Evolutionary conservation across 2,797 vertebrate species (phyloP).

Genomic region (Geotrypetes seraphini): DNA sequence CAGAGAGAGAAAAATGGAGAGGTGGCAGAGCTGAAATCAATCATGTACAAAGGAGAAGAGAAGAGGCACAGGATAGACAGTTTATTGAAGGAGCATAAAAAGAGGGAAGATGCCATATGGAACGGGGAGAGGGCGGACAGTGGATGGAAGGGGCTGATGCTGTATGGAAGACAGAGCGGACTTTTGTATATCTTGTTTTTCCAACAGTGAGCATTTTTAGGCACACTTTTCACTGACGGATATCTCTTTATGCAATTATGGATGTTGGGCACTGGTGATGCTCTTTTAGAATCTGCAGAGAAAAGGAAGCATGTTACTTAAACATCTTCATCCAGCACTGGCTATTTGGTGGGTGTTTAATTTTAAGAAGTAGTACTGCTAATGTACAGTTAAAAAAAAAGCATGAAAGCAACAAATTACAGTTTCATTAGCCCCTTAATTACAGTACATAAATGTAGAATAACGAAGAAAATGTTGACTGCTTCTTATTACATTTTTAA

Average conservation of each 20-base stretch:
- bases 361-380: conserved; percentile 66
- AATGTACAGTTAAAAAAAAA: conserved; percentile 62
- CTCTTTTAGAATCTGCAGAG: conserved; percentile 94
- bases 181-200: conserved; percentile 99
- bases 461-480: conserved; percentile 61
- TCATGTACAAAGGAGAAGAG: too few species aligned
- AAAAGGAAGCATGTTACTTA: conserved; percentile 86
- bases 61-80: too few species aligned
- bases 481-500: conserved; percentile 72
- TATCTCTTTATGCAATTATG: conserved; percentile 99
- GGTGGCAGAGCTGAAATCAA: too few species aligned
- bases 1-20: too few species aligned
- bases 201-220: conserved; percentile 99
- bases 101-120: too few species aligned
- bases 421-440: conserved; percentile 60
- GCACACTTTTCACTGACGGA: conserved; percentile 99
- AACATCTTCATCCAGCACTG: conserved; percentile 84
- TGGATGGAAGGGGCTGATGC: too few species aligned
- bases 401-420: conserved; percentile 68
- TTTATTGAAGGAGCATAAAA: too few species aligned
- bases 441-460: conserved; percentile 55
- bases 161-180: too few species aligned
- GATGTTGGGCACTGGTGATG: conserved; percentile 91
- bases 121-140: too few species aligned
- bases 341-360: conserved; percentile 69